These are phyloP conservation scores for Hiodon alosoides DNA, from an alignment of 2,113 vertebrate genomes.

Conservation along the genomic window DNA sequence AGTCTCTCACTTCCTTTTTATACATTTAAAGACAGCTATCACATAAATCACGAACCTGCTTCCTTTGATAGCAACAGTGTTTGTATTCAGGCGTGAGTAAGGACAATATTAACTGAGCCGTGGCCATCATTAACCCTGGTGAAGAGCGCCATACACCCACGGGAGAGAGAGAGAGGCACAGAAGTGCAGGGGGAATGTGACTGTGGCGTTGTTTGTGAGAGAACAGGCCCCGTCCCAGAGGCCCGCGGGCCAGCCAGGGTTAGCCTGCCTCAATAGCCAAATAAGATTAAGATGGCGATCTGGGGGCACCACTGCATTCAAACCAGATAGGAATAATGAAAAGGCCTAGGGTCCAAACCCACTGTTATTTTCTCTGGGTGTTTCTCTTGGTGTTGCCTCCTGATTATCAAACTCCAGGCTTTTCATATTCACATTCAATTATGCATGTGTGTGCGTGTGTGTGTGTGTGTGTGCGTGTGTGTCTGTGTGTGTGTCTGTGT, in stretches of 20 bases:
- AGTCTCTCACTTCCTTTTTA: no score
- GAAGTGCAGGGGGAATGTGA: no score
- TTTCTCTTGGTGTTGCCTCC: constrained; percentile 11
- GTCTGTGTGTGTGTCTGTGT: no score
- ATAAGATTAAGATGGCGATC: constrained; percentile 58
- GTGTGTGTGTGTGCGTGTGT: no score
- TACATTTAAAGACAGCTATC: no score
- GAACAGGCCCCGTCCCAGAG: constrained; percentile 28
- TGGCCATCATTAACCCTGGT: no score
- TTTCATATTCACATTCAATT: constrained; percentile 18
- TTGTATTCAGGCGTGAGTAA: no score
- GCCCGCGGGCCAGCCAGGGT: constrained; percentile 33
- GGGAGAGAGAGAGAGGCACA: no score
- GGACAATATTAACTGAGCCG: no score
- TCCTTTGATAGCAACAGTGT: no score
- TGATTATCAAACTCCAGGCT: constrained; percentile 25
- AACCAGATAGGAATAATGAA: constrained; percentile 49
- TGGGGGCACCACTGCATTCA: constrained; percentile 34
- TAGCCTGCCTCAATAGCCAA: constrained; percentile 47
- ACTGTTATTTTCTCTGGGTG: constrained; percentile 11
- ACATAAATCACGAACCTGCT: no score
- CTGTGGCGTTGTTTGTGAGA: neutral
- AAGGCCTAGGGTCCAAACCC: constrained; percentile 15
- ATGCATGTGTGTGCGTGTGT: neutral
- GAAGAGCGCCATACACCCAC: no score